Evolutionary conservation across 2,888 invertebrate genomes (phyloP).

Genomic region (Cryptocephalus primarius): DNA sequence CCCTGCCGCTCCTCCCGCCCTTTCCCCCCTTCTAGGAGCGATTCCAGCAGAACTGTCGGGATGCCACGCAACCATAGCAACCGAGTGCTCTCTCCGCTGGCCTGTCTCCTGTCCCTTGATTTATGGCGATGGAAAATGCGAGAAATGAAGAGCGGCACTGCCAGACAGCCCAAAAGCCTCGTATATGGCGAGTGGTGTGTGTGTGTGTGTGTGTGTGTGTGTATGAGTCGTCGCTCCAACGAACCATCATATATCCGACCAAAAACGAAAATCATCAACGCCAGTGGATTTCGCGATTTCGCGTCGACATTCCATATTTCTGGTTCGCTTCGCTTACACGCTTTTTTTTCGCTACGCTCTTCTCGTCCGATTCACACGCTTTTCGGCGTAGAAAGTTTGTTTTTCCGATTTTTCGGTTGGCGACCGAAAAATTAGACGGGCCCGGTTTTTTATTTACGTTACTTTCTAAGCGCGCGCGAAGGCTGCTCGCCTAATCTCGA

Average conservation of each 20-base stretch:
- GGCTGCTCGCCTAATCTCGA: too few species aligned
- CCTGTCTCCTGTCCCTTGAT: slow-evolving; percentile 43
- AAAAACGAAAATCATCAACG: slow-evolving; percentile 19
- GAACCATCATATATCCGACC: slow-evolving; percentile 19
- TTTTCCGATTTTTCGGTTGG: too few species aligned
- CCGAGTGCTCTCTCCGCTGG: slow-evolving; percentile 37
- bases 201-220: too few species aligned
- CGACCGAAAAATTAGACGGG: too few species aligned
- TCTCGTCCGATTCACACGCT: not conserved
- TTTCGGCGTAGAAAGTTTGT: too few species aligned
- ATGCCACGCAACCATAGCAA: slow-evolving; percentile 42
- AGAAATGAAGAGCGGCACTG: slow-evolving; percentile 42
- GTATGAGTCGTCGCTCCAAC: slow-evolving; percentile 10
- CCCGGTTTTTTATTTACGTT: too few species aligned
- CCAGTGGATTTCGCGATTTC: slow-evolving; percentile 10
- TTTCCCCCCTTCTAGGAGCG: slow-evolving; percentile 9
- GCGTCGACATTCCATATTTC: slow-evolving; percentile 2
- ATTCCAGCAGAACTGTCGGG: slow-evolving; percentile 34
- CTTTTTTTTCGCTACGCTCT: not conserved
- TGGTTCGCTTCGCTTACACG: not conserved
- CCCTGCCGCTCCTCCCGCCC: not conserved
- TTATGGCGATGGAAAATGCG: slow-evolving; percentile 43
- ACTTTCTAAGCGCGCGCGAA: too few species aligned
- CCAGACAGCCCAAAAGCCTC: slow-evolving; percentile 25
- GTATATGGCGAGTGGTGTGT: too few species aligned